phyloP scores from a whole-genome alignment of 1,140 invertebrate genomes.

The Ephestia elutella region DNA sequence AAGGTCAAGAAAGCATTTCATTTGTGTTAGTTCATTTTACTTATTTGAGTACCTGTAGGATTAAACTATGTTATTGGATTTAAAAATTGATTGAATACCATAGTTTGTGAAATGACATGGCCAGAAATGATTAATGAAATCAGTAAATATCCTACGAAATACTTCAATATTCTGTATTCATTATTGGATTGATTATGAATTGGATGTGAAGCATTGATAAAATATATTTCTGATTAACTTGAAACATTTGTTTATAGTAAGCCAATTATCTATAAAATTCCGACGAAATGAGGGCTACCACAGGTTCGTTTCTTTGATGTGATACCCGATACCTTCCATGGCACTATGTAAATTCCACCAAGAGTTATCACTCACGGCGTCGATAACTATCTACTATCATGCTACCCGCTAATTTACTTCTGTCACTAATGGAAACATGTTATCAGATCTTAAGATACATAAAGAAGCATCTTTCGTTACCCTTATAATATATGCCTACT shows the following conservation, averaged over 20 bases:
- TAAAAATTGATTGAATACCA: too few relatives aligned
- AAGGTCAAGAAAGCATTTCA: too few relatives aligned
- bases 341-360: constrained; percentile 15
- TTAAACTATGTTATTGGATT: too few relatives aligned
- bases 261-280: not conserved
- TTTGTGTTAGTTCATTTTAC: too few relatives aligned
- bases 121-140: too few relatives aligned
- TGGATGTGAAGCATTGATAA: too few relatives aligned
- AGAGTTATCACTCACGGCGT: constrained; percentile 10
- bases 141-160: too few relatives aligned
- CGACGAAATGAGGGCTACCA: not conserved
- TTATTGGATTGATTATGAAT: too few relatives aligned
- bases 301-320: not conserved
- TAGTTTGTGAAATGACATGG: too few relatives aligned
- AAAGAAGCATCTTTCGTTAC: constrained; percentile 11
- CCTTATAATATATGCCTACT: constrained; percentile 13
- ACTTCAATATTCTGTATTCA: too few relatives aligned
- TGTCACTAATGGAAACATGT: constrained; percentile 18
- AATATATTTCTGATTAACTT: not conserved
- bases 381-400: constrained; percentile 17
- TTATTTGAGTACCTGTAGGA: too few relatives aligned
- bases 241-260: not conserved
- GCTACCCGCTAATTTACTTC: constrained; percentile 19
- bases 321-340: constrained; percentile 9
- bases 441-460: constrained; percentile 23